phyloP scores from a whole-genome alignment of 2,888 invertebrate genomes.

The Sesia apiformis region DNA sequence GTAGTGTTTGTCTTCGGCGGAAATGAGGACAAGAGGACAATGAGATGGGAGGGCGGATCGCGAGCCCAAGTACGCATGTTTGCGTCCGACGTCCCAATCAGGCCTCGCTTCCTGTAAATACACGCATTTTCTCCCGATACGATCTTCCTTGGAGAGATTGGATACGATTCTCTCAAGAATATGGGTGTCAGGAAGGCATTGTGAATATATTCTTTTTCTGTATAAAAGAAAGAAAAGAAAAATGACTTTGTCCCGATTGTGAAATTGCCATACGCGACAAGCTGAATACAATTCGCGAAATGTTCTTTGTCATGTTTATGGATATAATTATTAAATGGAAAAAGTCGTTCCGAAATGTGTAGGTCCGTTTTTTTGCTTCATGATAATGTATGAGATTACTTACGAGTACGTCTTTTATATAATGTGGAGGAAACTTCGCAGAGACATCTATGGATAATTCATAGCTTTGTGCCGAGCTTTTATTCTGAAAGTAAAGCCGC shows the following conservation, averaged over 20 bases:
- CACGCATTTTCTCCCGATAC: slow-evolving; percentile 3
- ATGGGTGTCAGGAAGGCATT: slow-evolving; percentile 3
- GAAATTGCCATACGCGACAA: slow-evolving; percentile 18
- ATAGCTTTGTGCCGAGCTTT: slow-evolving; percentile 1
- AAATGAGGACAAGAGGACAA: neutral
- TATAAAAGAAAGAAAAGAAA: slow-evolving; percentile 16
- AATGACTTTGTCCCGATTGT: slow-evolving; percentile 22
- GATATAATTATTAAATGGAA: slow-evolving; percentile 1
- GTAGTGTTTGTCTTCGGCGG: neutral
- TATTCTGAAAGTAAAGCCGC: neutral
- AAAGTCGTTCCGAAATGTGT: neutral
- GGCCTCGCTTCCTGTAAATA: slow-evolving; percentile 4
- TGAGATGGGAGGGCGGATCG: neutral
- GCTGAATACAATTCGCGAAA: slow-evolving; percentile 17
- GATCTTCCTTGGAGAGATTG: slow-evolving; percentile 8
- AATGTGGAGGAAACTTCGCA: neutral
- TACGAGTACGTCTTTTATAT: neutral
- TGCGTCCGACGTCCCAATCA: slow-evolving; percentile 3
- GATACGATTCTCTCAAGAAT: slow-evolving; percentile 3
- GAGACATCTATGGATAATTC: slow-evolving; percentile 4
- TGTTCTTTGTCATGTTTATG: slow-evolving; percentile 15
- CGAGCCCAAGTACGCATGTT: neutral
- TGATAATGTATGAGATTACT: neutral
- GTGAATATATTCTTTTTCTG: slow-evolving; percentile 3
- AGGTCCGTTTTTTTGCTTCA: neutral